Base-by-base conservation (phyloP, 2,888 invertebrate genomes). In the Chaetogeoica ovagalla region DNA sequence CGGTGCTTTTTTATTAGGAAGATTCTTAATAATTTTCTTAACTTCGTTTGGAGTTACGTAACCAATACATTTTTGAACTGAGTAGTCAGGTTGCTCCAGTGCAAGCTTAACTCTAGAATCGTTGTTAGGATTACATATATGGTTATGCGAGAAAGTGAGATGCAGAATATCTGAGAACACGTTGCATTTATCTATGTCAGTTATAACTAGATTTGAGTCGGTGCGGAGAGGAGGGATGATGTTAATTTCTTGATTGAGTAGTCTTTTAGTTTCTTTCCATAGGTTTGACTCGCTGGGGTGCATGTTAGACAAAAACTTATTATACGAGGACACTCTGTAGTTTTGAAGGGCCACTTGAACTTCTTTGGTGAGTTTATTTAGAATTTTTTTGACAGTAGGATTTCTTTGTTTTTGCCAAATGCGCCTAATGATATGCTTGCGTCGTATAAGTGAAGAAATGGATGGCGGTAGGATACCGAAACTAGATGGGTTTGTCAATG, bases 351-450 rank as follows among this genome's bases (percentile, higher is more conserved):
- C 71, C 15, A 59, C 8, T 71, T 59, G 2, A 0, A 59, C 71
- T 39, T 71, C 39, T 39, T 71, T 71, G 23, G 59, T 59, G 39
- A 71, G 71, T 39, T 13, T n/a, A 21, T n/a, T 71, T 39, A 59
- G 21, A 5, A 59, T 21, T 71, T 59, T 71, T 71, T 69, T 55
- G 11, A 2, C 8, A 30, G 52, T 7, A 23, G 69, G 23, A 15
- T 48, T 66, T n/a, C 66, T 69, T 17, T 57, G 70, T 9, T 59
- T 71, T 71, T 71, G 71, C 71, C 71, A 71, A 39, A 15, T 71
- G 0, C 60, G 71, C 9, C 71, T 43, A 15, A n/a, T 17, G 2
- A 15, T n/a, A 43, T 71, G 59, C 15, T 71, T 71, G 1, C 39
- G 57, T 13, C 55, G 37, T n/a, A 69, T 69, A 37, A 70, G 13